A percentile compares a stretch with the other conserved stretches of the same genome.
These are phyloP conservation scores for Euthynnus affinis DNA, from an alignment of 2,797 vertebrate species.

Conservation along the genomic window DNA sequence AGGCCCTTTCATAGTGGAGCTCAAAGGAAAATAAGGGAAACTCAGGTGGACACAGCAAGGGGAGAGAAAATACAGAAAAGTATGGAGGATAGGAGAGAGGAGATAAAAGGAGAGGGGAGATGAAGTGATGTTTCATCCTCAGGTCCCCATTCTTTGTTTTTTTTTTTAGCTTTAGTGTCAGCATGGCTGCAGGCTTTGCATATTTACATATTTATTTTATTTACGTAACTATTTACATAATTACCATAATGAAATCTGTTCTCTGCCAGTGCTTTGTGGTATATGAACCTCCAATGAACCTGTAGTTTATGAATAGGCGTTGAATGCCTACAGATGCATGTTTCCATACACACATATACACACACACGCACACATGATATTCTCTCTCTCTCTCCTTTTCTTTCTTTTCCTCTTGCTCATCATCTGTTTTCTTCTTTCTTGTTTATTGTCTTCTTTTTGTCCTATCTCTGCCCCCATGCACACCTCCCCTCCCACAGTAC, in stretches of 20 bases:
- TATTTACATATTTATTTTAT: slow-evolving; percentile 66
- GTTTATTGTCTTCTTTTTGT: slow-evolving; percentile 44
- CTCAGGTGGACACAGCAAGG: slow-evolving; percentile 12
- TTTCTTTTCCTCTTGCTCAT: slow-evolving; percentile 10
- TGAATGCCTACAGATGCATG: slow-evolving; percentile 10
- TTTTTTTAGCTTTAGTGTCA: slow-evolving; percentile 39
- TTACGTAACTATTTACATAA: slow-evolving; percentile 66
- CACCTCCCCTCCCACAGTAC: slow-evolving; percentile 28
- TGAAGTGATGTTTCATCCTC: slow-evolving; percentile 51
- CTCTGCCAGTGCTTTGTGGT: slow-evolving; percentile 24
- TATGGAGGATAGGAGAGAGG: neutral
- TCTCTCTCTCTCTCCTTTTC: neutral
- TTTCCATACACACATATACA: neutral
- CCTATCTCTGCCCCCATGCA: slow-evolving; percentile 40
- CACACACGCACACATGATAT: neutral
- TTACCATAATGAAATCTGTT: slow-evolving; percentile 52
- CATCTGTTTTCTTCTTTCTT: slow-evolving; percentile 16
- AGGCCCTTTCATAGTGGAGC: slow-evolving; percentile 22
- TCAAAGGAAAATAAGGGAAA: slow-evolving; percentile 36
- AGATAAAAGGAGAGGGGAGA: slow-evolving; percentile 40
- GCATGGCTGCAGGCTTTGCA: slow-evolving; percentile 48
- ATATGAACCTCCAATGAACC: slow-evolving; percentile 54
- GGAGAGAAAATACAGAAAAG: neutral
- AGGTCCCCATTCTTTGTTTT: slow-evolving; percentile 32
- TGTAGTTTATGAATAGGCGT: slow-evolving; percentile 17